Evolutionary conservation across 2,888 invertebrate species (phyloP).

Genomic region (Spisula subtruncata): DNA sequence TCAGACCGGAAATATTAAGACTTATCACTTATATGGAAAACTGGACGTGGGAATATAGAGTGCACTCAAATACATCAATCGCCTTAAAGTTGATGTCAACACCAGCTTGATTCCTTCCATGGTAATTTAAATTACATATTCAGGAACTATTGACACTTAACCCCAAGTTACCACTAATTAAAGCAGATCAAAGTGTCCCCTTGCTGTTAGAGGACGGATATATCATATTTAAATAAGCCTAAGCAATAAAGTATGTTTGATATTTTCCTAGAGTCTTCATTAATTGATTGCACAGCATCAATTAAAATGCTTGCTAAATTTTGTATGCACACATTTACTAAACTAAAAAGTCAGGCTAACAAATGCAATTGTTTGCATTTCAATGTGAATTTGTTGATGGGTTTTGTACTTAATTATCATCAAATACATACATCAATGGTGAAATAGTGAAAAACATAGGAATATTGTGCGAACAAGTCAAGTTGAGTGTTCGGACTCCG

Average conservation of each 20-base stretch:
- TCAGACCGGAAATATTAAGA: too few relatives aligned
- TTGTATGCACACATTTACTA: too few relatives aligned
- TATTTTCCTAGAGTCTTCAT: background rate
- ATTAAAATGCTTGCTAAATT: too few relatives aligned
- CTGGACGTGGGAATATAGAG: background rate
- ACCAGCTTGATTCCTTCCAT: background rate
- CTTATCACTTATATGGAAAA: background rate
- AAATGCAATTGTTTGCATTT: too few relatives aligned
- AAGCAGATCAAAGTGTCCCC: background rate
- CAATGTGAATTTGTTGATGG: too few relatives aligned
- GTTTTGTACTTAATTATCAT: too few relatives aligned
- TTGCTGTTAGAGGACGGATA: background rate
- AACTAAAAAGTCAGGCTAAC: too few relatives aligned
- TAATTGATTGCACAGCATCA: background rate
- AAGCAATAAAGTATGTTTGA: background rate
- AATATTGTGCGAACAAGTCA: too few relatives aligned
- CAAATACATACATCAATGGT: too few relatives aligned
- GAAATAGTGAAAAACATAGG: too few relatives aligned
- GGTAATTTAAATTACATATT: background rate
- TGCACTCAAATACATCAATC: background rate
- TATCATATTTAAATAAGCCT: background rate
- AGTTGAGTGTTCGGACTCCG: too few relatives aligned
- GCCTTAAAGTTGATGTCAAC: background rate
- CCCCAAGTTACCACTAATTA: conserved; percentile 2
- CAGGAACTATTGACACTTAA: background rate